These are phyloP conservation scores for Tychaedon coryphoeus DNA, from an alignment of 2,113 vertebrate genomes.

Conservation along the genomic window DNA sequence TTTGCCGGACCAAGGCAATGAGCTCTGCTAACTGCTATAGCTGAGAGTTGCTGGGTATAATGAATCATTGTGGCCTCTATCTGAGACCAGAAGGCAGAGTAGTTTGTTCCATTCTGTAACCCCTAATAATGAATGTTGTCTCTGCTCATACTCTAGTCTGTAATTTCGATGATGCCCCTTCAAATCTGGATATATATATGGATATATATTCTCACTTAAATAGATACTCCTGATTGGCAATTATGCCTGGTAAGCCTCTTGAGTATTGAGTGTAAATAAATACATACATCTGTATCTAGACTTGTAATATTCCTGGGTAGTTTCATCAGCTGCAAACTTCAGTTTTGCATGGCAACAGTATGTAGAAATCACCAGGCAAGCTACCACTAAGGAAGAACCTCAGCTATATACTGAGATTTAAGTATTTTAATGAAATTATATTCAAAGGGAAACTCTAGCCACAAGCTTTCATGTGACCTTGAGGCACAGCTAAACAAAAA, in stretches of 20 bases:
- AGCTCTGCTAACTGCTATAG: not conserved
- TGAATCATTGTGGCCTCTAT: not conserved
- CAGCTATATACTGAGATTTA: not conserved
- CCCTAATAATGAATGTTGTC: not conserved
- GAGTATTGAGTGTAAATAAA: not conserved
- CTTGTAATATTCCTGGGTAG: not conserved
- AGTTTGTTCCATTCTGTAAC: not conserved
- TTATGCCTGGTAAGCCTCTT: not conserved
- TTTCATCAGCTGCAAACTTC: slow-evolving; percentile 7
- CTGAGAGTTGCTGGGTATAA: not conserved
- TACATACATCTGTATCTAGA: not conserved
- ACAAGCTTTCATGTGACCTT: not conserved
- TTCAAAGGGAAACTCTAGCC: not conserved
- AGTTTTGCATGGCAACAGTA: not conserved
- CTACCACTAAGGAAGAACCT: not conserved
- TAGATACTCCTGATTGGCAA: not conserved
- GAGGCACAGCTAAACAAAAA: not conserved
- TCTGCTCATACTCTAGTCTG: not conserved
- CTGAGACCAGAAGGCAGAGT: not conserved
- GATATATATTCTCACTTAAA: not conserved
- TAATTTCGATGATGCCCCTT: not conserved
- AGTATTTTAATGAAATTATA: not conserved
- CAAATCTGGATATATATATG: not conserved
- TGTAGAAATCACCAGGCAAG: not conserved
- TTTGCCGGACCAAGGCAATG: not conserved